Percentiles rank a stretch among this genome's conserved stretches.
Conservation (phyloP, 1,140 invertebrate genomes). For the Diabrotica undecimpunctata region DNA sequence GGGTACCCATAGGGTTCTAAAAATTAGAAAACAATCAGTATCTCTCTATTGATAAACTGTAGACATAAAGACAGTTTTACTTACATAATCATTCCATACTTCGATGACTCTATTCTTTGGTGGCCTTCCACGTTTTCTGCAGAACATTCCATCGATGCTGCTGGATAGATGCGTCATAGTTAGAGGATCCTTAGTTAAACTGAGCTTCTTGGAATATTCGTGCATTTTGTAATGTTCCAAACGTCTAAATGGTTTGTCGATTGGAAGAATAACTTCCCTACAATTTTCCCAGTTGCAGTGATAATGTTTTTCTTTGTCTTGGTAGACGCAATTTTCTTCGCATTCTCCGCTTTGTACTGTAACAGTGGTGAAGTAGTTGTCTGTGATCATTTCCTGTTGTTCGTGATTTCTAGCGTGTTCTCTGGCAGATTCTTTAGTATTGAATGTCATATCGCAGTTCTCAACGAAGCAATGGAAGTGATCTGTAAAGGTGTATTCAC, state of each 20-base stretch:
- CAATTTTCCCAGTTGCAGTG: slow-evolving; percentile 88
- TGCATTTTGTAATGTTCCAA: slow-evolving; percentile 90
- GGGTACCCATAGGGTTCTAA: slow-evolving; percentile 49
- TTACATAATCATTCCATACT: slow-evolving; percentile 79
- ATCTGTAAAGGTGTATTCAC: slow-evolving; percentile 66
- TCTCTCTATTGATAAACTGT: too few species aligned
- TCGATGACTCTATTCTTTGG: slow-evolving; percentile 90
- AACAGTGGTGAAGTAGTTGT: slow-evolving; percentile 69
- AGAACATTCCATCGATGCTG: slow-evolving; percentile 83
- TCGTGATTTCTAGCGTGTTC: slow-evolving; percentile 85
- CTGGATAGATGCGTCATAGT: slow-evolving; percentile 65
- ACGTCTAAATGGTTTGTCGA: slow-evolving; percentile 79
- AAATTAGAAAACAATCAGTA: slow-evolving; percentile 2
- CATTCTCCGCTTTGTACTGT: slow-evolving; percentile 59
- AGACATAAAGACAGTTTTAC: slow-evolving; percentile 34
- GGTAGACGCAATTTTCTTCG: slow-evolving; percentile 71
- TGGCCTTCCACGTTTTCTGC: slow-evolving; percentile 83
- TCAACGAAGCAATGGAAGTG: slow-evolving; percentile 76
- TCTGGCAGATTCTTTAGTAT: slow-evolving; percentile 72
- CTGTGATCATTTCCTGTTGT: slow-evolving; percentile 79
- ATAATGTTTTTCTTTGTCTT: slow-evolving; percentile 77
- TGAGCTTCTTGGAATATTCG: slow-evolving; percentile 58
- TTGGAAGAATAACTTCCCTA: slow-evolving; percentile 74
- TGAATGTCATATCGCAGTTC: slow-evolving; percentile 65
- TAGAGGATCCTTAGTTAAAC: slow-evolving; percentile 52